Evolutionary conservation across 1,140 invertebrate genomes (phyloP).

Genomic region (Drosophila sechellia): DNA sequence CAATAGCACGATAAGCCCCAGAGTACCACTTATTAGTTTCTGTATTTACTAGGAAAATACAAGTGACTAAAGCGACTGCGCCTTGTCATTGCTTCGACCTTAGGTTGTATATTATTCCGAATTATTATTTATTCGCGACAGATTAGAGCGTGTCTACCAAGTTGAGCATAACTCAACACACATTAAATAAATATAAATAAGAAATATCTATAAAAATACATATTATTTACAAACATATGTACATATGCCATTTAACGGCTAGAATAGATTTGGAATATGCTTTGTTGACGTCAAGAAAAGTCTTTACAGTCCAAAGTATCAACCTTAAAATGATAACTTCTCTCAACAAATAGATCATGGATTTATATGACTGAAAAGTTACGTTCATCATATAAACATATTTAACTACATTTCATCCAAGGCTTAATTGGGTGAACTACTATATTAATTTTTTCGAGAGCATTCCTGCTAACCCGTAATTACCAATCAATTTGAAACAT

Average conservation of each 20-base stretch:
- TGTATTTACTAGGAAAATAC: neutral
- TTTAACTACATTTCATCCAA: neutral
- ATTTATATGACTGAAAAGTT: no score
- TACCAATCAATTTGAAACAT: conserved; percentile 39
- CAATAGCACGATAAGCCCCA: conserved; percentile 8
- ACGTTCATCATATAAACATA: no score
- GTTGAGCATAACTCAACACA: conserved; percentile 14
- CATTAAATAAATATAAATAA: conserved; percentile 1
- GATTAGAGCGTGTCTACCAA: conserved; percentile 36
- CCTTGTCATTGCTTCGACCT: conserved; percentile 52
- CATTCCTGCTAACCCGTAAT: conserved; percentile 26
- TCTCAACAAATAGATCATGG: no score
- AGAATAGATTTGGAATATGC: conserved; percentile 19
- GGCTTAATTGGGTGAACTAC: neutral
- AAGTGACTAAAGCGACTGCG: conserved; percentile 1
- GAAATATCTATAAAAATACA: neutral
- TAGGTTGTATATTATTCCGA: conserved; percentile 21
- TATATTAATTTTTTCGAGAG: neutral
- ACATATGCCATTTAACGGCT: neutral
- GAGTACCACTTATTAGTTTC: neutral
- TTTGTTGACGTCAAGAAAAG: conserved; percentile 8
- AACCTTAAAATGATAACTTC: neutral
- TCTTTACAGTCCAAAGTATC: neutral
- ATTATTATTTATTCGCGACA: conserved; percentile 18
- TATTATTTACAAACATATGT: neutral